Percentiles rank a stretch among this genome's conserved stretches.
Evolutionary conservation across 2,113 vertebrate species (phyloP).

Genomic region (Megaleporinus macrocephalus): DNA sequence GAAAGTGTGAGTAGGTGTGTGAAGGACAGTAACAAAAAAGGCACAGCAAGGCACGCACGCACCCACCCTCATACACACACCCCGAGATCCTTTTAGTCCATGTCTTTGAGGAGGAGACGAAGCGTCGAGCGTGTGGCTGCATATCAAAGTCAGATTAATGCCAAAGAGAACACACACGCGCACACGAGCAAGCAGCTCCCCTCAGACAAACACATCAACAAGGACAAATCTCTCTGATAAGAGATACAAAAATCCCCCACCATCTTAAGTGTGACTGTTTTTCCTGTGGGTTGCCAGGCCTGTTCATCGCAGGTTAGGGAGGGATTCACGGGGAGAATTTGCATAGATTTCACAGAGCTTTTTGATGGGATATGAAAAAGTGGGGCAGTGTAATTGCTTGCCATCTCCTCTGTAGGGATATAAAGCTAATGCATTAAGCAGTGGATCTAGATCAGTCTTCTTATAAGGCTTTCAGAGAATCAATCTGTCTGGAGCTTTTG

Average conservation of each 20-base stretch:
- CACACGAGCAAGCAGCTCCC: conserved; percentile 2
- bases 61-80: background rate
- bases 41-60: background rate
- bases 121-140: conserved; percentile 30
- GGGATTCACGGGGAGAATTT: conserved; percentile 36
- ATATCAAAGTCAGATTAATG: conserved; percentile 46
- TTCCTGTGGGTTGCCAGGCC: background rate
- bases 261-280: conserved; percentile 13
- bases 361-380: conserved; percentile 38
- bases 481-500: conserved; percentile 32
- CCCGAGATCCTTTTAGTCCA: background rate
- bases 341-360: conserved; percentile 49
- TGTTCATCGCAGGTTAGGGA: background rate
- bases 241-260: background rate
- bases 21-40: background rate
- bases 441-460: conserved; percentile 28
- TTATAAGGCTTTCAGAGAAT: conserved; percentile 42
- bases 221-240: conserved; percentile 7
- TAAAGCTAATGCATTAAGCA: conserved; percentile 44
- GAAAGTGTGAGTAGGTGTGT: background rate
- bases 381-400: conserved; percentile 43
- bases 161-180: conserved; percentile 4
- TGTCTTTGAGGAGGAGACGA: conserved; percentile 9
- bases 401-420: conserved; percentile 23
- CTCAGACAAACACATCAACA: conserved; percentile 9